phyloP scores from a whole-genome alignment of 2,888 invertebrate genomes.

The Falcaria lacertinaria region DNA sequence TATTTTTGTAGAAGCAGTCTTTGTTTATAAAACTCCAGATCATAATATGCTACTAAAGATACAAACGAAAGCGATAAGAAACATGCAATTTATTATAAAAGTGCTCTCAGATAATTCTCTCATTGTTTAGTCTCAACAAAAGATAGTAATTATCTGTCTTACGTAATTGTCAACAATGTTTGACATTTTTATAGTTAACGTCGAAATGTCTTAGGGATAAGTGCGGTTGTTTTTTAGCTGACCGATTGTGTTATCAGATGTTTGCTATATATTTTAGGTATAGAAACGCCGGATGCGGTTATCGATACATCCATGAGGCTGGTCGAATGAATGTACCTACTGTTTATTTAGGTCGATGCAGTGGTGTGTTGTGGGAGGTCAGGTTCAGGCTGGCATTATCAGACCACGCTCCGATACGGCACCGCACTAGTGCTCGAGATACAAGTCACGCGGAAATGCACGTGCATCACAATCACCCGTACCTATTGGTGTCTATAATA shows the following conservation, averaged over 20 bases:
- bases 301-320: conserved; percentile 42
- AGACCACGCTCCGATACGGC: conserved; percentile 4
- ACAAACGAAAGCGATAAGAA: no score
- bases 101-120: neutral
- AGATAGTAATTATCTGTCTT: neutral
- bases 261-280: conserved; percentile 22
- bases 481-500: no score
- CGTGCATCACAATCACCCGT: neutral
- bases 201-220: no score
- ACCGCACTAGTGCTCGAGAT: neutral
- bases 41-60: no score
- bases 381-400: conserved; percentile 38
- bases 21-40: no score
- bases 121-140: neutral
- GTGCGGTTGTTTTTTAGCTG: neutral
- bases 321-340: conserved; percentile 18
- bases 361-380: conserved; percentile 62
- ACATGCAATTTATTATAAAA: neutral
- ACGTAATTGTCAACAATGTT: neutral
- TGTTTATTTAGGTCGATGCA: conserved; percentile 56
- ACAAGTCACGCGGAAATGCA: neutral
- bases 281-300: conserved; percentile 61
- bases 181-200: no score
- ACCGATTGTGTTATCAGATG: conserved; percentile 42
- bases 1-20: no score